A percentile compares a stretch with the other conserved stretches of the same genome.
Evolutionary conservation across 2,797 vertebrate species (phyloP).

Genomic region (Limnodromus scolopaceus): DNA sequence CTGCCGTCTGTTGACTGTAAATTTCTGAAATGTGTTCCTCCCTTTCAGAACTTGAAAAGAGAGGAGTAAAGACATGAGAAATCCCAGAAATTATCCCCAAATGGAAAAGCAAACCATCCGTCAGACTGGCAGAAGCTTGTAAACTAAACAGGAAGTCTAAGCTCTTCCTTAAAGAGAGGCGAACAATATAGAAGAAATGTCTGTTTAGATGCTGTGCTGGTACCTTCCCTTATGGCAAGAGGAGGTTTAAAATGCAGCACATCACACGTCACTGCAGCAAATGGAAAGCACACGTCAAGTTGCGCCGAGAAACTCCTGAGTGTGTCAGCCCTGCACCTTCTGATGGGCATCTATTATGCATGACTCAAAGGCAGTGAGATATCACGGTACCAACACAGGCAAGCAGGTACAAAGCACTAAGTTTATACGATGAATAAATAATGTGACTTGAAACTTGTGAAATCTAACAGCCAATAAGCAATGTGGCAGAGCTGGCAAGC

Average conservation of each 20-base stretch:
- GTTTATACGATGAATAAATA: not conserved
- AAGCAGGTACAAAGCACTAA: not conserved
- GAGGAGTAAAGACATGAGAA: not conserved
- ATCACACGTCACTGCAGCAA: not conserved
- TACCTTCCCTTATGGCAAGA: not conserved
- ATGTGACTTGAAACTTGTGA: not conserved
- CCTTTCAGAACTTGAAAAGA: not conserved
- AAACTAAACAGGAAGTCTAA: not conserved
- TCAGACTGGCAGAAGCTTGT: not conserved
- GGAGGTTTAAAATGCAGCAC: not conserved
- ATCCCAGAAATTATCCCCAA: not conserved
- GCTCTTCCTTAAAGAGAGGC: not conserved
- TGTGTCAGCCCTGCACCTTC: not conserved
- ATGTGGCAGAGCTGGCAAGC: not conserved
- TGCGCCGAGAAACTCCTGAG: not conserved
- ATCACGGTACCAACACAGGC: not conserved
- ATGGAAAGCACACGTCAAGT: fast-evolving
- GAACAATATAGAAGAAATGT: not conserved
- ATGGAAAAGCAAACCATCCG: not conserved
- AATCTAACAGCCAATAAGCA: not conserved
- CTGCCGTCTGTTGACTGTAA: not conserved
- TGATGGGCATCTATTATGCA: not conserved
- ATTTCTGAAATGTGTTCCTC: not conserved
- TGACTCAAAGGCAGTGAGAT: not conserved
- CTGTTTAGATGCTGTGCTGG: not conserved